These are phyloP conservation scores for Polydrusus pterygomalis DNA, from an alignment of 2,888 invertebrate species.

Conservation along the genomic window DNA sequence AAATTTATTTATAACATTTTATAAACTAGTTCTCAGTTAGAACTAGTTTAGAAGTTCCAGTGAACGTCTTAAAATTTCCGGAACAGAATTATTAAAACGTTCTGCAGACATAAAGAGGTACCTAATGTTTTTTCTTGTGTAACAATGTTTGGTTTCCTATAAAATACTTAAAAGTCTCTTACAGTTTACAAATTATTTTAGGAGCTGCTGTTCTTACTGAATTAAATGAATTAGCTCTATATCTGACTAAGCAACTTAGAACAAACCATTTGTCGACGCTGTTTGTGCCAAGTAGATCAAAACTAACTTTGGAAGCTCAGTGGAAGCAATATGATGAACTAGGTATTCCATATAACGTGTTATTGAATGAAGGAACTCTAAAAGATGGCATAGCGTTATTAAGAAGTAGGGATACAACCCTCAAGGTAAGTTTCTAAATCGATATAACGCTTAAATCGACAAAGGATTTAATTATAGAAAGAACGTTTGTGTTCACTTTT, in stretches of 20 bases:
- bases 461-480: too few species aligned
- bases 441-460: too few species aligned
- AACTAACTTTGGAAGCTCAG: constrained; percentile 69
- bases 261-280: constrained; percentile 70
- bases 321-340: constrained; percentile 75
- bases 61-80: too few species aligned
- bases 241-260: constrained; percentile 75
- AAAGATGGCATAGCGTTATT: constrained; percentile 81
- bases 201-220: constrained; percentile 67
- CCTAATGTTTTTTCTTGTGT: too few species aligned
- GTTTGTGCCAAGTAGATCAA: constrained; percentile 67
- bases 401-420: constrained; percentile 79
- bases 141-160: too few species aligned
- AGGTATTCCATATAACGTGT: constrained; percentile 84
- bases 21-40: too few species aligned
- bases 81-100: too few species aligned
- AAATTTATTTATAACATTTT: too few species aligned
- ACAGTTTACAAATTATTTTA: constrained; percentile 25
- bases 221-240: constrained; percentile 74
- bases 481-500: too few species aligned
- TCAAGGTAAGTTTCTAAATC: constrained; percentile 73
- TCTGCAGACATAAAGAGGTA: too few species aligned
- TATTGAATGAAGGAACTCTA: constrained; percentile 81
- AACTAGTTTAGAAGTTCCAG: too few species aligned
- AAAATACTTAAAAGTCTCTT: background rate